Percentiles rank a stretch among this genome's conserved stretches.
These are phyloP conservation scores for Macrostomum lignano DNA, from an alignment of 1,140 invertebrate species.

Conservation along the genomic window DNA sequence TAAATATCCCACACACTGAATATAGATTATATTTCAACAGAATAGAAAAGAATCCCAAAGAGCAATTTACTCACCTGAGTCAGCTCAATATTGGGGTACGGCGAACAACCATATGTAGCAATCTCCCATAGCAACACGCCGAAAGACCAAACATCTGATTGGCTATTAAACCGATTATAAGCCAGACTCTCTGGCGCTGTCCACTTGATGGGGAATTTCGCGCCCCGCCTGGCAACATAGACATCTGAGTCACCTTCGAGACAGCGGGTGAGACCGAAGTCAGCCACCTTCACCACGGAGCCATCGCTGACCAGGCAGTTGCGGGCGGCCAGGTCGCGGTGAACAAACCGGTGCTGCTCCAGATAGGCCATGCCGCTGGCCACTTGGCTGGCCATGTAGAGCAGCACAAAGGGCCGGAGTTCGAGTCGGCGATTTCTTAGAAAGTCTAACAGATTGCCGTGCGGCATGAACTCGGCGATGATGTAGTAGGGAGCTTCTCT, in stretches of 20 bases:
- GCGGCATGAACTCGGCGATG: constrained; percentile 94
- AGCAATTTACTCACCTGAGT: no score
- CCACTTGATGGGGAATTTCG: constrained; percentile 98
- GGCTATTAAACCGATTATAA: no score
- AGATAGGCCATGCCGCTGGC: constrained; percentile 92
- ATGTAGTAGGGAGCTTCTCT: constrained; percentile 93
- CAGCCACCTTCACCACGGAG: constrained; percentile 61
- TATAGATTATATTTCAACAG: no score
- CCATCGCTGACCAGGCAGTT: constrained; percentile 91
- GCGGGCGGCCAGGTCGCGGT: constrained; percentile 80
- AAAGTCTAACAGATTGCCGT: constrained; percentile 85
- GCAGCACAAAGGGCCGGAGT: constrained; percentile 64
- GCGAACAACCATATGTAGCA: no score
- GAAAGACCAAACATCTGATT: no score
- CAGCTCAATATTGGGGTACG: no score
- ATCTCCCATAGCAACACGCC: no score
- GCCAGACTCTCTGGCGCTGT: constrained; percentile 90
- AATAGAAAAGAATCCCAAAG: no score
- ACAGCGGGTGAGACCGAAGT: constrained; percentile 80
- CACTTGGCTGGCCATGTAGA: constrained; percentile 96
- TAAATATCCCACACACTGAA: no score
- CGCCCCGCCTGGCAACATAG: constrained; percentile 84
- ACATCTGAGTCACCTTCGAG: constrained; percentile 79
- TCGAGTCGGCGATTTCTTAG: constrained; percentile 51
- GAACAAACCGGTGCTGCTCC: constrained; percentile 77